Evolutionary conservation across 2,113 vertebrate genomes (phyloP).

Genomic region (Hyaena hyaena): DNA sequence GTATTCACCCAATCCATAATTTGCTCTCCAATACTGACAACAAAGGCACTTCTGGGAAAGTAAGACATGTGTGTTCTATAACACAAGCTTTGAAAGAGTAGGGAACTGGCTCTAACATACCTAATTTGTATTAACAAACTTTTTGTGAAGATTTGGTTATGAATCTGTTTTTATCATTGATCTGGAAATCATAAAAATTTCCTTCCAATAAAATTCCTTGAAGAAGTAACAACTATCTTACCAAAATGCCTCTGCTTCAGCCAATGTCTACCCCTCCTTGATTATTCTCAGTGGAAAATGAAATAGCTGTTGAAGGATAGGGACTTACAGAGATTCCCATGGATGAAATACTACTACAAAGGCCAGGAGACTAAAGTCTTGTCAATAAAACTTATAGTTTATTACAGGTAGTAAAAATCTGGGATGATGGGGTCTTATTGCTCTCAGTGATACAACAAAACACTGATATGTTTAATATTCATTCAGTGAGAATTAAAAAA

Average conservation of each 20-base stretch:
- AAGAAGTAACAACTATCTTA: not conserved
- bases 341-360: not conserved
- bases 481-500: not conserved
- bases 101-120: not conserved
- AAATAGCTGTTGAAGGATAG: not conserved
- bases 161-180: not conserved
- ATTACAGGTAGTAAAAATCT: not conserved
- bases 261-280: not conserved
- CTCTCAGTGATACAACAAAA: not conserved
- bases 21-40: not conserved
- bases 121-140: not conserved
- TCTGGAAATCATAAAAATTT: not conserved
- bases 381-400: not conserved
- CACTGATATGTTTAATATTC: not conserved
- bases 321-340: not conserved
- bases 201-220: not conserved
- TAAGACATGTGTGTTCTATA: not conserved
- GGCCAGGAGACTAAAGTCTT: not conserved
- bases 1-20: not conserved
- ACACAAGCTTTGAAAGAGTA: not conserved
- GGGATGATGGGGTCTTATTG: not conserved
- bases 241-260: slow-evolving; percentile 5
- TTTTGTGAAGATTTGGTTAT: not conserved
- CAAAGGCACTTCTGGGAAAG: not conserved
- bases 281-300: not conserved